Evolutionary conservation across 2,888 invertebrate genomes (phyloP), one percentile per base, ranked within the genome.

Genomic region (Ormyrus labotus): DNA sequence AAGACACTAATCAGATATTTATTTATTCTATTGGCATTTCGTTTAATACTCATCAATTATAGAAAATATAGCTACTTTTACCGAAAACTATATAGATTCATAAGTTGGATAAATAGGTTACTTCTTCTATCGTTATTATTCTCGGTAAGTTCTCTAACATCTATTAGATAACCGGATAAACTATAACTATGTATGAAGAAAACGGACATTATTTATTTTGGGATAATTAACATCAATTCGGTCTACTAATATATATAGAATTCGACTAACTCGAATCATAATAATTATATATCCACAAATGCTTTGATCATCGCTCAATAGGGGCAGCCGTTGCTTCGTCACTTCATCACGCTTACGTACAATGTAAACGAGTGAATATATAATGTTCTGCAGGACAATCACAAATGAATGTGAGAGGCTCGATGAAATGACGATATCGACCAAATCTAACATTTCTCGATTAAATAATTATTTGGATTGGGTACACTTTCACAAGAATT

Each of bases 401-500:
- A 75, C 78, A 78, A 73, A 80, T 74, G 75, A 82, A 72, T 80
- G 69, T 60, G 69, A 70, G n/a, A 71, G 13, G 60, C 47, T 78
- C 53, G 78, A 75, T 81, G 81, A 83, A 83, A 76, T 79, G 81
- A 83, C 73, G 76, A 79, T 81, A 64, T 70, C 74, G 70, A 81
- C 69, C 48, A 75, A 81, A 71, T 72, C 75, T 71, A 78, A 76
- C 9, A 50, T 9, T 77, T 67, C 9, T 80, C 60, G 74, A 76
- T 75, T n/a, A 68, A 74, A 78, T 80, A 73, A n/a, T 75, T 70
- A 68, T 78, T 82, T 64, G 78, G 80, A 70, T 74, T 34, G 64
- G 80, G 75, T 73, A 82, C 71, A 82, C 80, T 84, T 82, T 83
- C 82, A 82, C 80, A 81, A 80, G 71, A 78, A 80, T 78, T 78